These are phyloP conservation scores for Tinea pellionella DNA, from an alignment of 2,888 invertebrate genomes.

Conservation along the genomic window DNA sequence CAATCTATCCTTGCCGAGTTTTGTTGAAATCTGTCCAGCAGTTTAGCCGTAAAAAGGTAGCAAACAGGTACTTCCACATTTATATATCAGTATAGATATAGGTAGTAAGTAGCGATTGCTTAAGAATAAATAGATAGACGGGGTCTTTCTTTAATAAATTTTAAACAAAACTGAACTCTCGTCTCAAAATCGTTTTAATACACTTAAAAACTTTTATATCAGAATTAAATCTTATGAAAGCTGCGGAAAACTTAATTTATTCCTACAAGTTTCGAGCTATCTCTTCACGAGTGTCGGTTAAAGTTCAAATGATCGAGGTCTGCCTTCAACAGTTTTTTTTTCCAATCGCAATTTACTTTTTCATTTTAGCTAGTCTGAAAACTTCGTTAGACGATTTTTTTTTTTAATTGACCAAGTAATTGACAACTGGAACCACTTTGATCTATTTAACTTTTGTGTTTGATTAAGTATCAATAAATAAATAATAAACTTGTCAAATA, in stretches of 20 bases:
- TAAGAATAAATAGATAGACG: no score
- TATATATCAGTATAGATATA: no score
- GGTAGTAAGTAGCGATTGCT: no score
- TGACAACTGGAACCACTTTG: no score
- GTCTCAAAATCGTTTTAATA: not conserved
- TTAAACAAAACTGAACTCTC: not conserved
- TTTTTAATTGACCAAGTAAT: no score
- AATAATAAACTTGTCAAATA: no score
- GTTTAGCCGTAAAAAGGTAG: no score
- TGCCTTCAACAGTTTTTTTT: slow-evolving; percentile 1
- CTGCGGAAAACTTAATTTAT: slow-evolving; percentile 5
- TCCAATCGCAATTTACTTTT: slow-evolving; percentile 7
- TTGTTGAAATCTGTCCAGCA: no score
- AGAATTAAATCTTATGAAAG: slow-evolving; percentile 10
- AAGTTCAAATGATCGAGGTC: not conserved
- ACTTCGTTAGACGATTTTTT: not conserved
- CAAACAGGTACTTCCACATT: no score
- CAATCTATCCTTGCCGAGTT: no score
- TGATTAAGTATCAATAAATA: no score
- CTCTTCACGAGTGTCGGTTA: not conserved
- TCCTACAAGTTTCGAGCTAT: not conserved
- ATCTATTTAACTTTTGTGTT: no score
- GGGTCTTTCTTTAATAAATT: not conserved
- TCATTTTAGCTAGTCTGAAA: not conserved
- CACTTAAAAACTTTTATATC: not conserved